Evolutionary conservation across 2,797 vertebrate genomes (phyloP).

Genomic region (Bucorvus abyssinicus): DNA sequence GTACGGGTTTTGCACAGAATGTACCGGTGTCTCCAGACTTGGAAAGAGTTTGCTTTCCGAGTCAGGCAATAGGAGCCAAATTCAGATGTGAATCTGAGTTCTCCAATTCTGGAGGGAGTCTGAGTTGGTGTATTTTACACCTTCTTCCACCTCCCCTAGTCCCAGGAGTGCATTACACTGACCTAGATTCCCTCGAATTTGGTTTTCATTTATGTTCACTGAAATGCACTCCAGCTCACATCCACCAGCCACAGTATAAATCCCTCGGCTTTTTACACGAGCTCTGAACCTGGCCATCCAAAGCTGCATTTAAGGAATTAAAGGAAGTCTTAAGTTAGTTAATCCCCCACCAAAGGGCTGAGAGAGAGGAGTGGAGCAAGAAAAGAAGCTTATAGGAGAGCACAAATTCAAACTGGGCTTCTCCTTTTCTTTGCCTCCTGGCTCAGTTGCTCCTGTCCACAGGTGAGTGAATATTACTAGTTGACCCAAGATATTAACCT

Average conservation of each 20-base stretch:
- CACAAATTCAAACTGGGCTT: not conserved
- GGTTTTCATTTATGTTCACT: slow-evolving; percentile 26
- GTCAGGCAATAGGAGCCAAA: slow-evolving; percentile 38
- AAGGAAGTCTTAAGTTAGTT: not conserved
- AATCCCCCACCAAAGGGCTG: not conserved
- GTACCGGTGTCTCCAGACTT: slow-evolving; percentile 53
- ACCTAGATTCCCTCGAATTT: slow-evolving; percentile 38
- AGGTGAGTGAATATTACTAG: not conserved
- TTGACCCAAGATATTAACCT: not conserved
- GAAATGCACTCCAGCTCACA: slow-evolving; percentile 8
- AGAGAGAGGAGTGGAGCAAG: not conserved
- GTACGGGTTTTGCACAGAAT: slow-evolving; percentile 44
- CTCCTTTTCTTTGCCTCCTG: not conserved
- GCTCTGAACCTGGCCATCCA: not conserved
- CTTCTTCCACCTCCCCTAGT: slow-evolving; percentile 40
- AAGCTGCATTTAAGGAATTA: not conserved
- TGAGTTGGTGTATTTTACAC: slow-evolving; percentile 61
- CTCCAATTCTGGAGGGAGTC: slow-evolving; percentile 46
- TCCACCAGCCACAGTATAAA: slow-evolving; percentile 6
- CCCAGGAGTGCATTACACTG: slow-evolving; percentile 27
- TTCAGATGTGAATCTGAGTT: slow-evolving; percentile 61
- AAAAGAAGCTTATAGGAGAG: not conserved
- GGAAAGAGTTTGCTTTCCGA: slow-evolving; percentile 11
- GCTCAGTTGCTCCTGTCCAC: not conserved
- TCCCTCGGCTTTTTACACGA: not conserved